Base-by-base conservation (phyloP, 2,888 invertebrate species). In the Aquatica leii region DNA sequence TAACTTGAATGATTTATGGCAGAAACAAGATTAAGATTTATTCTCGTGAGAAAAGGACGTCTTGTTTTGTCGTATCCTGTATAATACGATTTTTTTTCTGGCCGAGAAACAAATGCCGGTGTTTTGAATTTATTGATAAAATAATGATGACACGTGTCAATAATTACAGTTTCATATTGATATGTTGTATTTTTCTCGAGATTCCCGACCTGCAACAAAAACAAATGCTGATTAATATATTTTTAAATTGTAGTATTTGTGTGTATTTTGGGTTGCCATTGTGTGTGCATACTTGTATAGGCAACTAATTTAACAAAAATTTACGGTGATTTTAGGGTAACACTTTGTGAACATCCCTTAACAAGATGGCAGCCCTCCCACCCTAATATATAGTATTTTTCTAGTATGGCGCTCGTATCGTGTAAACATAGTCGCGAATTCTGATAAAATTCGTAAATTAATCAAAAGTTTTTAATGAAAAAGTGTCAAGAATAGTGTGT, bases 371-470 rank as follows among this genome's bases (percentile, higher is more conserved):
- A 54, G 57, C 31, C 72, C 77, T 76, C 77, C 78, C 76, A 74
- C 77, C 76, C 76, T 74, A 71, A 68, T 69, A 69, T 71, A 73
- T 68, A 67, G 51, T 67, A 71, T 77, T 76, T 76, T 78, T 77
- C 74, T 79, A 82, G 81, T 76, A 83, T 83, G 83, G 83, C 82
- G 77, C 76, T 77, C 73, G 76, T 77, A 76, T 79, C 80, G 80
- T 81, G 82, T 83, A 82, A 83, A 82, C 82, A 83, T 71, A 70
- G 70, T 73, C 71, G 70, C 63, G 66, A 62, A 62, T 66, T 68
- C 43, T 63, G 58, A 50, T 34, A 56, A 65, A 66, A 59, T 65
- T 63, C 58, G 58, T 58, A 54, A 66, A 53, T 67, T 65, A 40
- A 54, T 41, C 20, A 54, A 17, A 59, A 59, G 56, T 63, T 54